These are phyloP conservation scores for Diadema setosum DNA, from an alignment of 35 echinoderm and acorn worm genomes.

Conservation along the genomic window DNA sequence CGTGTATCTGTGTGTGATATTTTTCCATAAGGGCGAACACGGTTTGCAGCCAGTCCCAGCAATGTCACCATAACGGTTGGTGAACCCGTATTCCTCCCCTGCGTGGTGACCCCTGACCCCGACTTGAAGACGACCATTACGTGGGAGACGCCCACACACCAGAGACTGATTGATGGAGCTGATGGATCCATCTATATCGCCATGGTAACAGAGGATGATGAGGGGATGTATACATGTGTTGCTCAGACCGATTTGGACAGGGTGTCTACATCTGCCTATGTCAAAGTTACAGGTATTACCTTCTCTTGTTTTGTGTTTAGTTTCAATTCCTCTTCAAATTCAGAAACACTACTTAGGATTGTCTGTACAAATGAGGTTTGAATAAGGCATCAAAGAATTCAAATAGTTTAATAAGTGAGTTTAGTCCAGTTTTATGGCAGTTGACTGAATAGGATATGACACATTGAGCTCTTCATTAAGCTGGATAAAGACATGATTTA, in stretches of 20 bases:
- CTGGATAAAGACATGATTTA: too few species aligned
- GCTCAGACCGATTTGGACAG: not conserved
- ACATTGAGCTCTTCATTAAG: too few species aligned
- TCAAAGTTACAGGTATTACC: not conserved
- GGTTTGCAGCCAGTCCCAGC: not conserved
- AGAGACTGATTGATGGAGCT: not conserved
- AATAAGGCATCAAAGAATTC: too few species aligned
- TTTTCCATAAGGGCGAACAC: not conserved
- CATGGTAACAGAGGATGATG: not conserved
- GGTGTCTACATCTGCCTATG: not conserved
- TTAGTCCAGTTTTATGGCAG: too few species aligned
- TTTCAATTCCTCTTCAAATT: too few species aligned
- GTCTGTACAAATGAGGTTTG: too few species aligned
- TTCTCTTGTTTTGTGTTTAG: too few species aligned
- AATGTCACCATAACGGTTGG: not conserved
- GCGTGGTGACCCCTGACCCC: not conserved
- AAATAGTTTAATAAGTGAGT: too few species aligned
- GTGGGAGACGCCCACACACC: not conserved
- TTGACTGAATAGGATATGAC: too few species aligned
- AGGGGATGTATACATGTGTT: not conserved
- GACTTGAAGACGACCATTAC: not conserved
- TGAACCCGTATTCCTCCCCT: not conserved
- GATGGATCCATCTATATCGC: not conserved
- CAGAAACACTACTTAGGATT: too few species aligned
- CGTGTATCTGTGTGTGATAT: too few species aligned